These are phyloP conservation scores for Invenusta paracnida DNA, from an alignment of 2,888 invertebrate genomes.

Conservation along the genomic window DNA sequence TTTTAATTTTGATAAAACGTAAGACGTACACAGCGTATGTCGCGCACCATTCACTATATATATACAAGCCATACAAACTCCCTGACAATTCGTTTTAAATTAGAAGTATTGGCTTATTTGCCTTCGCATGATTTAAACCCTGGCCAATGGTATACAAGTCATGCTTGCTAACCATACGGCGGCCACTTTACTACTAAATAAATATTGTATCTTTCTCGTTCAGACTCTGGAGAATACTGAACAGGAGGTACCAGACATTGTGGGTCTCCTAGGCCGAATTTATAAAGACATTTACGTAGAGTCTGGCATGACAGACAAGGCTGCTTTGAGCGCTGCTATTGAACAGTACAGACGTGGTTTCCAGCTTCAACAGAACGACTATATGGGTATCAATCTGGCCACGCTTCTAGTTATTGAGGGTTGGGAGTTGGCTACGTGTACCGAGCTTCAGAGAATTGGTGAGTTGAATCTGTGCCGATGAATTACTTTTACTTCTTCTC, in stretches of 20 bases:
- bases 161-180: no score
- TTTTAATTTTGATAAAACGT: no score
- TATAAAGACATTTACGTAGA: slow-evolving; percentile 86
- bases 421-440: slow-evolving; percentile 1
- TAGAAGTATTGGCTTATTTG: no score
- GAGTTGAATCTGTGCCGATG: background rate
- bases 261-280: slow-evolving; percentile 92
- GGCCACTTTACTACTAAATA: no score
- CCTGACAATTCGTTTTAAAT: no score
- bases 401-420: slow-evolving; percentile 75
- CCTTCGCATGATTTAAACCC: no score
- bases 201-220: no score
- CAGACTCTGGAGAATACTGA: slow-evolving; percentile 67
- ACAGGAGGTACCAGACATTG: slow-evolving; percentile 90
- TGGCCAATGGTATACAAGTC: no score
- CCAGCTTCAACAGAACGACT: slow-evolving; percentile 88
- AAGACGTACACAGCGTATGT: no score
- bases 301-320: slow-evolving; percentile 80
- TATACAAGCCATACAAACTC: no score
- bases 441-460: slow-evolving; percentile 71
- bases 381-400: slow-evolving; percentile 95
- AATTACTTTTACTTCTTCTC: background rate
- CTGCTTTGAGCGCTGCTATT: slow-evolving; percentile 83
- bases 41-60: no score
- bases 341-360: slow-evolving; percentile 68